Evolutionary conservation across 2,797 vertebrate species (phyloP), one percentile per base, ranked within the genome.

Genomic region (Acanthornis magna): DNA sequence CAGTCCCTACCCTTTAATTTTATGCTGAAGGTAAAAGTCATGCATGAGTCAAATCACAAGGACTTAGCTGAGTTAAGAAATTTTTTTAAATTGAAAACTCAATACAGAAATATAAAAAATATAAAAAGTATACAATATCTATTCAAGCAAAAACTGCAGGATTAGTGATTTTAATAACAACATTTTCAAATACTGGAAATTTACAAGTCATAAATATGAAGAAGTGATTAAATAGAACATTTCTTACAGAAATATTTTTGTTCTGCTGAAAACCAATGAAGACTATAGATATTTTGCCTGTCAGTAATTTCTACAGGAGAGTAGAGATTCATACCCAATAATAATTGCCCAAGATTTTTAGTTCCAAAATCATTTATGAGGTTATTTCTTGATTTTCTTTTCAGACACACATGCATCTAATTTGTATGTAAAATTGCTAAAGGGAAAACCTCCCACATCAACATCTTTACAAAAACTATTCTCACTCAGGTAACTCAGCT

Each of bases 371-470:
- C 0, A 67, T 29, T 62, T 70, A 34, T 60, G 47, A 72, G 17
- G 9, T 30, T 85, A 87, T 43, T 32, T 63, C 22, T 48, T 40
- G 25, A 32, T 65, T n/a, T 43, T 55, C 93, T 88, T 70, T 83
- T 60, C 26, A 58, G 18, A 76, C 20, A 57, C 26, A 34, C 18
- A 43, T 58, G 71, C 40, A 43, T 74, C 88, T 95, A 86, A 75
- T 92, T 86, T 63, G 77, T 87, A 53, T 54, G 74, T 57, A 72
- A 75, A 92, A 38, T 67, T 73, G 97, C 96, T 95, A 32, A 86
- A 85, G 96, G 97, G 95, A 94, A 96, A 91, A 87, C 95, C 96
- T 96, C 97, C 96, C 96, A 96, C 96, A 71, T 91, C 77, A 86
- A 74, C 73, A 36, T 72, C 80, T 55, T 97, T 48, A 77, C 81